A percentile compares a stretch with the other conserved stretches of the same genome.
Evolutionary conservation across 2,113 vertebrate species (phyloP).

Genomic region (Chloroceryle aenea): DNA sequence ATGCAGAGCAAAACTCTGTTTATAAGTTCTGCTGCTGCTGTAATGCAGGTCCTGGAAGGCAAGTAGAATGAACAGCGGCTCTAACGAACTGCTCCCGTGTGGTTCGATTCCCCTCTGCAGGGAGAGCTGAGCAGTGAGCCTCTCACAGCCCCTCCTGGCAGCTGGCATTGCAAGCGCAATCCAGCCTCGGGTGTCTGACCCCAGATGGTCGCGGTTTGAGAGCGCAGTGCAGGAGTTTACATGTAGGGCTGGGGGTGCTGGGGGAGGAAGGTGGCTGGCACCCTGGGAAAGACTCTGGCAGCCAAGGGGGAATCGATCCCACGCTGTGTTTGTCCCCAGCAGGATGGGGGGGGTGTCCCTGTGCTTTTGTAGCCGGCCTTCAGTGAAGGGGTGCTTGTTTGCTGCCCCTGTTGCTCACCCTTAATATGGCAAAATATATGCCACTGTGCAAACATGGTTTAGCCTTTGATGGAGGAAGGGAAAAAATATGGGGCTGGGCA

Average conservation of each 20-base stretch:
- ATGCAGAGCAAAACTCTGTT: background rate
- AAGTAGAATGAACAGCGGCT: background rate
- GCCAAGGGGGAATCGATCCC: background rate
- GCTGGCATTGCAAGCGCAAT: fast-evolving
- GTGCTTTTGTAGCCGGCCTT: background rate
- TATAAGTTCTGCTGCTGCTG: background rate
- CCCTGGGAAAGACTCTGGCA: background rate
- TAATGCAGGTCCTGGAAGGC: background rate
- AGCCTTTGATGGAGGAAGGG: background rate
- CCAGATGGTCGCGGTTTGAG: background rate
- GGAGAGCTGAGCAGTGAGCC: fast-evolving
- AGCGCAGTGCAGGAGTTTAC: background rate
- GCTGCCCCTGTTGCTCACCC: background rate
- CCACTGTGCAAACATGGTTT: background rate
- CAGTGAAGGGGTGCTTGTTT: background rate
- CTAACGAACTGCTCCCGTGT: background rate
- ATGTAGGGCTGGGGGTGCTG: background rate
- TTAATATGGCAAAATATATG: fast-evolving
- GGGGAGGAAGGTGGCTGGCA: fast-evolving
- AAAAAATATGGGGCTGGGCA: background rate
- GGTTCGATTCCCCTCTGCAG: background rate
- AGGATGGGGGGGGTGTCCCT: background rate
- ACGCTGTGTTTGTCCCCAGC: fast-evolving
- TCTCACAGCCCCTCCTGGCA: background rate
- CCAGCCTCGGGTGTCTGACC: fast-evolving